phyloP scores from a whole-genome alignment of 1,140 invertebrate genomes.

The Cydia splendana region DNA sequence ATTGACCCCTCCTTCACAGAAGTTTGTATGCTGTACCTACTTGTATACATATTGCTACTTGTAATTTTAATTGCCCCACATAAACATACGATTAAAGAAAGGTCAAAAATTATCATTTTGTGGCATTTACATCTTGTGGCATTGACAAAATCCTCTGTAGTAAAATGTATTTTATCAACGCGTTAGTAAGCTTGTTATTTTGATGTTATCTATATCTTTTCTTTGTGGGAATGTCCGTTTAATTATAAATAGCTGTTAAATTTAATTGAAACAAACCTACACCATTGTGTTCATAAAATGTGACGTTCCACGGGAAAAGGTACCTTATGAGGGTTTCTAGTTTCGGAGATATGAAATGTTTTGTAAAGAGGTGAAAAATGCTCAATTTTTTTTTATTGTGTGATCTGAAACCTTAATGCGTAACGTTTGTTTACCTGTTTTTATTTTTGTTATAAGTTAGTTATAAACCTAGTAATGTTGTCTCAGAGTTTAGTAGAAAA shows the following conservation, averaged over 20 bases:
- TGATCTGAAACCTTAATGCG: too few relatives aligned
- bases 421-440: too few relatives aligned
- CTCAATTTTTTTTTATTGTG: too few relatives aligned
- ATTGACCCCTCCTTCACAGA: too few relatives aligned
- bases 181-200: neutral
- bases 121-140: neutral
- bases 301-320: too few relatives aligned
- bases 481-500: too few relatives aligned
- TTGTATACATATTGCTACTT: neutral
- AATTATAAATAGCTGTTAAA: slow-evolving; percentile 22
- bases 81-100: neutral
- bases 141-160: neutral
- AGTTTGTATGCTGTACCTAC: neutral
- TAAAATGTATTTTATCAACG: neutral
- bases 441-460: too few relatives aligned
- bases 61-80: neutral
- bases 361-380: too few relatives aligned
- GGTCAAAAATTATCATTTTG: neutral
- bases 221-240: slow-evolving; percentile 22
- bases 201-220: slow-evolving; percentile 19
- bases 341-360: too few relatives aligned
- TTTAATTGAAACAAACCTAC: slow-evolving; percentile 19
- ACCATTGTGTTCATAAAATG: slow-evolving; percentile 27
- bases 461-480: too few relatives aligned
- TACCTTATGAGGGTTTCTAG: too few relatives aligned